These are phyloP conservation scores for Oryzias sinensis DNA, from an alignment of 2,797 vertebrate species.

Conservation along the genomic window DNA sequence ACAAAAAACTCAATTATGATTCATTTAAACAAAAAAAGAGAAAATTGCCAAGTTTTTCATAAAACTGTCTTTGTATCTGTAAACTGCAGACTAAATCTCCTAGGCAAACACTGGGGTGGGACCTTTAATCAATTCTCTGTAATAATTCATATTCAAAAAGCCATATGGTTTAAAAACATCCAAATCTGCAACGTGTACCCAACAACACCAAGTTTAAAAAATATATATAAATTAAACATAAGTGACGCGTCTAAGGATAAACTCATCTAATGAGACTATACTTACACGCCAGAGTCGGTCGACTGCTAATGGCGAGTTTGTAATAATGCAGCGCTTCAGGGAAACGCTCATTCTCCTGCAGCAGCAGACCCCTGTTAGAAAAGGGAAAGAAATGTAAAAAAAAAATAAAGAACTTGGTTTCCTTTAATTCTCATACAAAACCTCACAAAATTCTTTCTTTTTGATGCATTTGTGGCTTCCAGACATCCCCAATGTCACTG, in stretches of 20 bases:
- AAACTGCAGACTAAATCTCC: neutral
- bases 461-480: slow-evolving; percentile 38
- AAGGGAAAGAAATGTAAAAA: neutral
- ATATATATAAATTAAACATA: neutral
- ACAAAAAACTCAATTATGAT: too few relatives aligned
- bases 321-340: slow-evolving; percentile 95
- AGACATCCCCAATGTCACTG: slow-evolving; percentile 40
- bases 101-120: neutral
- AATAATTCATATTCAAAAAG: slow-evolving; percentile 1
- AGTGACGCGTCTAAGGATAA: neutral
- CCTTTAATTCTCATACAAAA: too few relatives aligned
- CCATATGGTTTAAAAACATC: slow-evolving; percentile 5
- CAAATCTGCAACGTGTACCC: neutral
- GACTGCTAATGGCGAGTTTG: slow-evolving; percentile 93
- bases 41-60: neutral
- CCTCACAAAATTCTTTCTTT: neutral
- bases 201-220: neutral
- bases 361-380: slow-evolving; percentile 86
- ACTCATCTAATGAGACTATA: slow-evolving; percentile 29
- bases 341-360: slow-evolving; percentile 93
- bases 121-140: neutral
- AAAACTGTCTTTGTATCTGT: neutral
- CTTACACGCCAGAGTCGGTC: slow-evolving; percentile 98
- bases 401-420: too few relatives aligned
- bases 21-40: too few relatives aligned